Evolutionary conservation across 2,797 vertebrate genomes (phyloP), one percentile per base, ranked within the genome.

Genomic region (Remorina albescens): DNA sequence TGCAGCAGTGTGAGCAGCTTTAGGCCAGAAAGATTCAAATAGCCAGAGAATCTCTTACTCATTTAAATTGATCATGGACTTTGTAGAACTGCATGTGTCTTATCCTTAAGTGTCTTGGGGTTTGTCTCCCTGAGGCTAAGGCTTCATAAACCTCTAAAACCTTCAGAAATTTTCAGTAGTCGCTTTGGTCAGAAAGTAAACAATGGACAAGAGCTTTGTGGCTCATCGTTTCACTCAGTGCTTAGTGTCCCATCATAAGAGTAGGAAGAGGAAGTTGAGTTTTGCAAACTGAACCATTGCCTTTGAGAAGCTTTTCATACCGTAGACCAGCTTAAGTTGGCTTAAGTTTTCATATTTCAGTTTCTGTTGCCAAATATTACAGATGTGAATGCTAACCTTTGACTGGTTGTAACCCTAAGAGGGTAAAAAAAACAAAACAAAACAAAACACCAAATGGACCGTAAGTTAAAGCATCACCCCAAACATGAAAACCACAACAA

Each of bases 191-290:
- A 53, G 9, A n/a, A n/a, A n/a, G n/a, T n/a, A n/a, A 34, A 5
- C 16, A 42, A 1, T 19, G 60, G 9, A 37, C 19, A 58, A 37
- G 39, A 0, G 28, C 26, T 61, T 74, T 59, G 66, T 73, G 61
- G 18, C 51, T 28, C 12, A 83, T 72, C 34, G 49, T 21, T 30
- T n/a, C 13, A 66, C 78, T 62, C 63, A 8, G 18, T 1, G 0
- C 9, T 21, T 26, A 65, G 42, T 4, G 0, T 23, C 23, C 54
- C 23, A 12, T 69, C 62, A 58, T 60, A n/a, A 55, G 69, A 62
- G 76, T 87, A 74, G 78, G 80, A 86, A 88, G 91, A 90, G 93
- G 94, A 94, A 94, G 92, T 92, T 66, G 68, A 62, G 76, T 78
- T 84, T 70, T 72, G 81, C 66, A 74, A 82, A 81, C 71, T 69